Conservation (phyloP, 1,140 invertebrate species). For the Hestina assimilis region DNA sequence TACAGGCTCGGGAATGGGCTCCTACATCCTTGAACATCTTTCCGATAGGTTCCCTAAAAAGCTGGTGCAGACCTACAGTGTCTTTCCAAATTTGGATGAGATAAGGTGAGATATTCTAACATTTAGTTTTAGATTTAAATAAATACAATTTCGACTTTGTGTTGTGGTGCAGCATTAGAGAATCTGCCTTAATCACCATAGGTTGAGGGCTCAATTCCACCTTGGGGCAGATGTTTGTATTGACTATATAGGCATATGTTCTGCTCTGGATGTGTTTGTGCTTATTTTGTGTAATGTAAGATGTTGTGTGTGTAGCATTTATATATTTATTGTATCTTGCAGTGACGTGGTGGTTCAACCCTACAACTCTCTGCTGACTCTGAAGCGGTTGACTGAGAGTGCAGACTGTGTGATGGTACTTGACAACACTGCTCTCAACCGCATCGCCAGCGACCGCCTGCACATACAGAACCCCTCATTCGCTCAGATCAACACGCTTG, state of each 20-base stretch:
- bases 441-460: slow-evolving; percentile 96
- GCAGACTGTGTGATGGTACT: slow-evolving; percentile 99
- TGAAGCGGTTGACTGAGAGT: slow-evolving; percentile 96
- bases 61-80: slow-evolving; percentile 98
- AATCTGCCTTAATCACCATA: too few species aligned
- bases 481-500: slow-evolving; percentile 97
- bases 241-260: too few species aligned
- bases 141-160: too few species aligned
- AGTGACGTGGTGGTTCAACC: slow-evolving; percentile 99
- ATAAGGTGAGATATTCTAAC: slow-evolving; percentile 81
- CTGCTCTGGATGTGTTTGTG: too few species aligned
- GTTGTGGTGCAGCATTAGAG: too few species aligned
- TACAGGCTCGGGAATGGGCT: slow-evolving; percentile 98
- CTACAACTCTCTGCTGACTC: slow-evolving; percentile 97
- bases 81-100: slow-evolving; percentile 99
- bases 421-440: slow-evolving; percentile 97
- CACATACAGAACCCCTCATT: slow-evolving; percentile 98
- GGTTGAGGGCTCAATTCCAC: too few species aligned
- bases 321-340: slow-evolving; percentile 39
- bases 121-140: background rate
- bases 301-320: too few species aligned
- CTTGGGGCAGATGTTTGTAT: too few species aligned
- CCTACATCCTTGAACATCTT: slow-evolving; percentile 94
- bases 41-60: slow-evolving; percentile 98
- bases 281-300: too few species aligned